phyloP scores from a whole-genome alignment of 2,797 vertebrate species.

The Cuniculus paca region DNA sequence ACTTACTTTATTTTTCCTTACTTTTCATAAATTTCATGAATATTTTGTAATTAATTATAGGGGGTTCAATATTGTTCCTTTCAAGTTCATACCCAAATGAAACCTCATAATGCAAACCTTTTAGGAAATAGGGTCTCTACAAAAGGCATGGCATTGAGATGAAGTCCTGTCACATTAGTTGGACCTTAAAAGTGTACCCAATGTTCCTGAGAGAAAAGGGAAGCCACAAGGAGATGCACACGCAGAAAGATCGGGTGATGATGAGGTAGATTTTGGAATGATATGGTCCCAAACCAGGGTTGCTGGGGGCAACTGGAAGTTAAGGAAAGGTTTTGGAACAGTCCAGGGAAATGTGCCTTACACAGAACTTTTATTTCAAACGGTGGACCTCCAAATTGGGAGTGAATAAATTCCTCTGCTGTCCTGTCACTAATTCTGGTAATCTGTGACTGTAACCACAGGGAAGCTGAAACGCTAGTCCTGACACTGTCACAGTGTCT shows the following conservation, averaged over 20 bases:
- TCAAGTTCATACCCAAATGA: not conserved
- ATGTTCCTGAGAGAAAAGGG: not conserved
- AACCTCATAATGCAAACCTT: not conserved
- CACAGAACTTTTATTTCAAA: not conserved
- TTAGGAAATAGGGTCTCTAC: not conserved
- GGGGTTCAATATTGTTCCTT: not conserved
- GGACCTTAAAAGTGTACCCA: fast-evolving
- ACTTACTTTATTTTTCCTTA: not conserved
- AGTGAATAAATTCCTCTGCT: not conserved
- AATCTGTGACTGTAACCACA: not conserved
- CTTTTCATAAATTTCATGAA: not conserved
- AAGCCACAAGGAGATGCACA: not conserved
- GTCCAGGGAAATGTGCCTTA: not conserved
- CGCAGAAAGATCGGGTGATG: not conserved
- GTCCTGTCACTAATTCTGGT: not conserved
- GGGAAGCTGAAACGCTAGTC: not conserved
- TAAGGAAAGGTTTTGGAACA: not conserved
- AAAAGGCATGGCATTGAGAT: not conserved
- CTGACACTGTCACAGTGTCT: not conserved
- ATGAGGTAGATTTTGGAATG: not conserved
- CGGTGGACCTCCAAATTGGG: not conserved
- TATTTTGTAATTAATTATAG: not conserved
- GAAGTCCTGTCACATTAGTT: not conserved
- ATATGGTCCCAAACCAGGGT: not conserved
- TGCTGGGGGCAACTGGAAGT: not conserved